Conservation (phyloP, 2,113 vertebrate genomes). For the Eulacestoma nigropectus region DNA sequence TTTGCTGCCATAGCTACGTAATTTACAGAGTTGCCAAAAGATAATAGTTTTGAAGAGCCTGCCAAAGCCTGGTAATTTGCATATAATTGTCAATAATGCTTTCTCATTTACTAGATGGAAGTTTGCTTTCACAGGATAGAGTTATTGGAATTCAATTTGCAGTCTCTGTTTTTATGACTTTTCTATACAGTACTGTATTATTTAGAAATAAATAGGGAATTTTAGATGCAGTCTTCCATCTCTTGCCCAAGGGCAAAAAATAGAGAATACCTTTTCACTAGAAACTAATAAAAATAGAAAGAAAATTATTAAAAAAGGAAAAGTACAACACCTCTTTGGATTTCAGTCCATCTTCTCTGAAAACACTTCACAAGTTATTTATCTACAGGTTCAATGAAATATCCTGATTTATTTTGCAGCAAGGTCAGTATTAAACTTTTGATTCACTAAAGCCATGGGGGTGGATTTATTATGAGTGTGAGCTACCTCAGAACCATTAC, state of each 20-base stretch:
- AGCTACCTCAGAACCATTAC: background rate
- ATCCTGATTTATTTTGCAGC: background rate
- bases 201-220: slow-evolving; percentile 47
- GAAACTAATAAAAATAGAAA: background rate
- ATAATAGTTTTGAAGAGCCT: slow-evolving; percentile 58
- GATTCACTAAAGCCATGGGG: background rate
- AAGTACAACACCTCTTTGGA: background rate
- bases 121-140: slow-evolving; percentile 46
- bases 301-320: background rate
- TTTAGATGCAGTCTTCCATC: slow-evolving; percentile 15
- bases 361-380: background rate
- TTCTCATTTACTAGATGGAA: slow-evolving; percentile 57
- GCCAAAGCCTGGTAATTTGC: slow-evolving; percentile 58
- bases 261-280: background rate
- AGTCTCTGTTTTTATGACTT: slow-evolving; percentile 55
- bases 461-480: background rate
- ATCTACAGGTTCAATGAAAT: background rate
- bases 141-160: slow-evolving; percentile 65
- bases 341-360: background rate
- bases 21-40: slow-evolving; percentile 61
- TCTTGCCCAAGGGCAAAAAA: slow-evolving; percentile 12
- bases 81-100: slow-evolving; percentile 63
- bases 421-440: background rate
- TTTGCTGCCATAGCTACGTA: slow-evolving; percentile 35
- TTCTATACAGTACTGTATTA: slow-evolving; percentile 43